Percentiles rank a stretch among this genome's conserved stretches.
These are phyloP conservation scores for Acanthornis magna DNA, from an alignment of 2,797 vertebrate species.

Conservation along the genomic window DNA sequence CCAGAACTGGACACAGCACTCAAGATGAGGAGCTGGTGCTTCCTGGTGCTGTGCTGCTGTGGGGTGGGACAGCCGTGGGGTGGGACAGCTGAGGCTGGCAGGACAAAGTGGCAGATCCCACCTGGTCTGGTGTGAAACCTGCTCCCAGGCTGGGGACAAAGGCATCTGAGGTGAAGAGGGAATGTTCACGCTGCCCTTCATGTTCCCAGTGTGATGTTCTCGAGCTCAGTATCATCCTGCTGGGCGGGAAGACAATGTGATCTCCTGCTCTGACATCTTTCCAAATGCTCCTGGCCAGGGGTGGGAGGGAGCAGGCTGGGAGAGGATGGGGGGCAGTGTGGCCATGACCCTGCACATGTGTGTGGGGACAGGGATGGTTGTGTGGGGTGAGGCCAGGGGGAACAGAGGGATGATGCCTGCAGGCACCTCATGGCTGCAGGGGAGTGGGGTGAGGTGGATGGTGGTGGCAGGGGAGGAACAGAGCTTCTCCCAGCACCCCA, in stretches of 20 bases:
- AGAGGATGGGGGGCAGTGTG: neutral
- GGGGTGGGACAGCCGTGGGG: neutral
- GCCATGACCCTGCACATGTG: rapidly evolving
- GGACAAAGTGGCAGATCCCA: neutral
- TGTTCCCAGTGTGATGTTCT: neutral
- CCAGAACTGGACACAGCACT: neutral
- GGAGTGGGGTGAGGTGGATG: neutral
- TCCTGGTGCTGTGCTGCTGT: neutral
- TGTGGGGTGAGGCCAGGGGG: neutral
- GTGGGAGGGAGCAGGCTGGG: neutral
- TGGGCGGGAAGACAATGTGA: neutral
- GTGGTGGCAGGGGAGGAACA: neutral
- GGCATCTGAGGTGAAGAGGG: neutral
- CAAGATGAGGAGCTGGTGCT: neutral
- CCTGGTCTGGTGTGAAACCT: neutral
- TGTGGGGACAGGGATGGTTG: rapidly evolving
- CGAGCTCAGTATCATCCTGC: neutral
- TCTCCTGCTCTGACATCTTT: neutral
- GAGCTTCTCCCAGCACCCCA: neutral
- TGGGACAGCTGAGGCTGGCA: neutral
- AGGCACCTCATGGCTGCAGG: neutral
- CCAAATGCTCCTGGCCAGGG: neutral
- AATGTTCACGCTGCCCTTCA: rapidly evolving
- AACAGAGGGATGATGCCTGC: rapidly evolving
- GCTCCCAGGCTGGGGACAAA: neutral